phyloP scores from a whole-genome alignment of 2,888 invertebrate species.

The Sycophila texana region DNA sequence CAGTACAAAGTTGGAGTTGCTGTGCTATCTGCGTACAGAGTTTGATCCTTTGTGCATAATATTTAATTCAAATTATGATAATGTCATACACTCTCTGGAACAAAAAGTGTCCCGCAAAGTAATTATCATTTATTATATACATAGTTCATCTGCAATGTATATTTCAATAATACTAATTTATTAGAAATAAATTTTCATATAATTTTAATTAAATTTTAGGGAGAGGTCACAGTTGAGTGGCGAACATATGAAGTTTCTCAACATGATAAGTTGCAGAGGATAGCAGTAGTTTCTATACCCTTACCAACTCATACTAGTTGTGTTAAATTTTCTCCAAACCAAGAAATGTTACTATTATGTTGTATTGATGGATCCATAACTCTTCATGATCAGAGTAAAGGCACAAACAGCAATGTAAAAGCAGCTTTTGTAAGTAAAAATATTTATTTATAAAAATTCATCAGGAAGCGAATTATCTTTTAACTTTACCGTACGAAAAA shows the following conservation, averaged over 20 bases:
- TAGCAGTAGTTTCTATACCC: slow-evolving; percentile 82
- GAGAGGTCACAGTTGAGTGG: slow-evolving; percentile 85
- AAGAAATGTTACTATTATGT: slow-evolving; percentile 86
- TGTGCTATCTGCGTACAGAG: slow-evolving; percentile 90
- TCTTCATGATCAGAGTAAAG: slow-evolving; percentile 85
- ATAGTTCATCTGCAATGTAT: background rate
- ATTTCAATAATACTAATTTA: background rate
- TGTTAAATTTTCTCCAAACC: slow-evolving; percentile 81
- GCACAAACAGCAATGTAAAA: slow-evolving; percentile 85
- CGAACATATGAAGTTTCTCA: slow-evolving; percentile 81
- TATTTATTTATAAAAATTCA: slow-evolving; percentile 4
- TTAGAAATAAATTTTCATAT: slow-evolving; percentile 23
- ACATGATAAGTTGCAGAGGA: slow-evolving; percentile 79
- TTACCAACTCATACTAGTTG: slow-evolving; percentile 84
- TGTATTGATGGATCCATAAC: slow-evolving; percentile 91
- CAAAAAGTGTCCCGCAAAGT: slow-evolving; percentile 86
- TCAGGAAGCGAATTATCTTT: background rate
- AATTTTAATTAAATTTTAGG: slow-evolving; percentile 68
- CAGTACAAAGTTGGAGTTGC: slow-evolving; percentile 84
- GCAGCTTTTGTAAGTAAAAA: slow-evolving; percentile 85
- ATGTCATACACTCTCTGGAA: slow-evolving; percentile 87
- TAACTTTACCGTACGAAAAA: background rate
- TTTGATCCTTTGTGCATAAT: slow-evolving; percentile 91
- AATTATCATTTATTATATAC: slow-evolving; percentile 58
- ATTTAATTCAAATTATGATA: slow-evolving; percentile 84